Conservation (phyloP, 1,140 invertebrate species). For the Drosophila varians region DNA sequence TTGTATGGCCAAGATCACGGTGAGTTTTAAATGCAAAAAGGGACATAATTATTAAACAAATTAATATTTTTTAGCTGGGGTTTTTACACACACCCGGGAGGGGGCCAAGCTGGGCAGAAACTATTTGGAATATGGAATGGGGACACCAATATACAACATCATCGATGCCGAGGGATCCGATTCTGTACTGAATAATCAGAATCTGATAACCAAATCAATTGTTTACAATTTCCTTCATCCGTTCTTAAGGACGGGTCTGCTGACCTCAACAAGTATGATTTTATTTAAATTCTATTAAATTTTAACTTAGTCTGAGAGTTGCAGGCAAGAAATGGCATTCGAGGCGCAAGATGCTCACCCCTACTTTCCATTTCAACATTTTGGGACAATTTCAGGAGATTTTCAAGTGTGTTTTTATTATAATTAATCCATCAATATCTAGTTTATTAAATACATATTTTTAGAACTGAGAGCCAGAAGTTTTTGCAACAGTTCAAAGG, state of each 20-base stretch:
- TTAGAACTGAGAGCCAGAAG: slow-evolving; percentile 82
- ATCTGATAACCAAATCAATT: slow-evolving; percentile 59
- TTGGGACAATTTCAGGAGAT: slow-evolving; percentile 90
- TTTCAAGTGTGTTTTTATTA: slow-evolving; percentile 86
- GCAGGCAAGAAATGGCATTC: slow-evolving; percentile 89
- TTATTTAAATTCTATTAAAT: not conserved
- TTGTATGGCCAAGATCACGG: slow-evolving; percentile 50
- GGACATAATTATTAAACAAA: too few relatives aligned
- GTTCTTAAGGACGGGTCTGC: slow-evolving; percentile 87
- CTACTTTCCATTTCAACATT: slow-evolving; percentile 95
- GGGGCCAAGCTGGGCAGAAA: slow-evolving; percentile 36
- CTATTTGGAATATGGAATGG: slow-evolving; percentile 57
- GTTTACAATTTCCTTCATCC: slow-evolving; percentile 85
- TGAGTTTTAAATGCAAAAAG: not conserved
- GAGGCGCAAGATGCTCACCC: slow-evolving; percentile 92
- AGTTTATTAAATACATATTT: too few relatives aligned
- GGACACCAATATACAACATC: slow-evolving; percentile 49
- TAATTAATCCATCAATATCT: too few relatives aligned
- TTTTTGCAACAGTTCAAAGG: slow-evolving; percentile 66
- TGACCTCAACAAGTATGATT: slow-evolving; percentile 86
- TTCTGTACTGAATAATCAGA: slow-evolving; percentile 55
- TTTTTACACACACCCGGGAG: slow-evolving; percentile 31
- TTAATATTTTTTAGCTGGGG: slow-evolving; percentile 24
- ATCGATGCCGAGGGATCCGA: slow-evolving; percentile 63
- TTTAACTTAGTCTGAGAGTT: not conserved